Base-by-base conservation (phyloP, 2,797 vertebrate genomes). In the Muscicapa striata region DNA sequence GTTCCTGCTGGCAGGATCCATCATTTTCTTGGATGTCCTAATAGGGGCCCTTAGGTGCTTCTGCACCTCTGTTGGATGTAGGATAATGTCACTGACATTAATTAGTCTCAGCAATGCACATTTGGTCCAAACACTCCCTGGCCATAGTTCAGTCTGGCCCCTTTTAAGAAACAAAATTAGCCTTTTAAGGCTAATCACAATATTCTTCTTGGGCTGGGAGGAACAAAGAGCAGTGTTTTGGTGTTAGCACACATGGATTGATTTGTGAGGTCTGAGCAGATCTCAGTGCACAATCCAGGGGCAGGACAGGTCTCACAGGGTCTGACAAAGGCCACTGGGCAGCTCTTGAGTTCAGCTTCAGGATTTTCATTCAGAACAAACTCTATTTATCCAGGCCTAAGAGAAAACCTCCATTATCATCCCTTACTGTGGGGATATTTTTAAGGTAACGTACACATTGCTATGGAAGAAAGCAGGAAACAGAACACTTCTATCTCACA, bases 401-500 rank as follows among this genome's bases (percentile, higher is more conserved):
- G 34, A 90, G 63, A 55, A 85, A 9, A 84, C 18, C 10, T 36
- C 57, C 61, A 34, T 84, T 91, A 90, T 43, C 5, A 1, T 67
- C 36, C 43, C 67, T 86, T 61, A 67, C 30, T 75, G 54, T 72
- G 79, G 90, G 6, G 82, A 9, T 63, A 66, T 79, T 92, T 89
- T 89, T 86, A 68, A 66, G 79, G 74, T 84, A 94, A 82, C 32
- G 6, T 58, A 79, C 49, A 79, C 83, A 87, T 70, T 68, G 40
- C 34, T 63, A 2, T 30, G 68, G 83, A 77, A 84, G 74, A 93
- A 91, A 91, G 89, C 61, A 61, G 84, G 94, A 94, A 95, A 77
- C 30, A 19, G 85, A 90, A 87, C 91, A 90, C 85, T 94, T 93
- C 38, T 84, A 27, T 92, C 88, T 91, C 78, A 64, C 61, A 92